These are phyloP conservation scores for Pituophis catenifer DNA, from an alignment of 2,113 vertebrate genomes.

Conservation along the genomic window DNA sequence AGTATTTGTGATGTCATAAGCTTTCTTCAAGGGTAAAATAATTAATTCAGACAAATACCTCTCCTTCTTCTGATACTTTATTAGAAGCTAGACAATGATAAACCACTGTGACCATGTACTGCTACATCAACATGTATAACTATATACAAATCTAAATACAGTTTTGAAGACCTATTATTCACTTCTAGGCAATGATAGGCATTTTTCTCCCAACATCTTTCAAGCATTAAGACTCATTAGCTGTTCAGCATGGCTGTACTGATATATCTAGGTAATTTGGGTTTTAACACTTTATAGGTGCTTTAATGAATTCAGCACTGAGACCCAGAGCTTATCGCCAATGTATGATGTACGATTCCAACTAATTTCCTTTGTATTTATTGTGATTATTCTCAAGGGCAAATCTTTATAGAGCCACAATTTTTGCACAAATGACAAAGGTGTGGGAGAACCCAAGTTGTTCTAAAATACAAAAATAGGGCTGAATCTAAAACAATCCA, in stretches of 20 bases:
- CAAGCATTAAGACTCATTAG: conserved; percentile 20
- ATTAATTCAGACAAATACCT: background rate
- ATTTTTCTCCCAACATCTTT: background rate
- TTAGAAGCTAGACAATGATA: conserved; percentile 27
- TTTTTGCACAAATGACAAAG: background rate
- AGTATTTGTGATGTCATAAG: background rate
- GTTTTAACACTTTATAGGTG: background rate
- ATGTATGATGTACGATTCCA: background rate
- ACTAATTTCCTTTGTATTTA: background rate
- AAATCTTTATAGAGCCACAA: background rate
- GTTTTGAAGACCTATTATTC: background rate
- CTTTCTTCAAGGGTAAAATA: background rate
- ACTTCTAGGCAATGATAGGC: background rate
- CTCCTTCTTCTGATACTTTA: background rate
- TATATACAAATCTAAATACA: conserved; percentile 21
- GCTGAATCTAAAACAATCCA: background rate
- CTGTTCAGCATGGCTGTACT: background rate
- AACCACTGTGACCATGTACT: conserved; percentile 5
- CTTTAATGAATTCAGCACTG: background rate
- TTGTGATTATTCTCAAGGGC: background rate
- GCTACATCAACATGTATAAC: background rate
- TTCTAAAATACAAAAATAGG: background rate
- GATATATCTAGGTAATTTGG: background rate
- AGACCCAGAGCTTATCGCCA: background rate
- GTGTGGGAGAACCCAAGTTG: background rate